Conservation (phyloP, 2,797 vertebrate species). For the Catharus ustulatus region DNA sequence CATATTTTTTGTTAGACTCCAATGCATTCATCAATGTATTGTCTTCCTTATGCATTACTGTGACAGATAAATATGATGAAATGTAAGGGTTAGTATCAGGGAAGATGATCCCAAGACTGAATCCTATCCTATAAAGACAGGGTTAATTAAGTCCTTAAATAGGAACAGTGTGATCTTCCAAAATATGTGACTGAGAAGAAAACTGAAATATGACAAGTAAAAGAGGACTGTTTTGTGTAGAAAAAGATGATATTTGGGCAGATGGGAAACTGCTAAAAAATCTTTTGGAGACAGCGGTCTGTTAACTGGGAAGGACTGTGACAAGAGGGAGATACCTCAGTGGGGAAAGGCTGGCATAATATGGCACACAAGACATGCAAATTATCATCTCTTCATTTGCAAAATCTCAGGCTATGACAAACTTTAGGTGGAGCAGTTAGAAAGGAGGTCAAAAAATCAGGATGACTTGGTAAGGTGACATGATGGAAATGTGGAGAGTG, state of each 20-base stretch:
- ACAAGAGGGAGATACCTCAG: background rate
- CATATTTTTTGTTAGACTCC: background rate
- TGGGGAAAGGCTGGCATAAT: background rate
- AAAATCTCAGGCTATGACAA: background rate
- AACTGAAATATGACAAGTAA: background rate
- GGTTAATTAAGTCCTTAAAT: background rate
- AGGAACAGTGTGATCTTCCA: background rate
- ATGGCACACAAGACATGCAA: background rate
- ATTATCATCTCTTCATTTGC: background rate
- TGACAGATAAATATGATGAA: background rate
- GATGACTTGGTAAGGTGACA: background rate
- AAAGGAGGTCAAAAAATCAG: background rate
- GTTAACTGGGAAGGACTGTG: background rate
- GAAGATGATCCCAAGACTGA: background rate
- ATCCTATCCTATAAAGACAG: background rate
- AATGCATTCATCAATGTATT: background rate
- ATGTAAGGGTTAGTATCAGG: background rate
- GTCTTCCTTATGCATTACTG: background rate
- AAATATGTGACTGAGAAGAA: background rate
- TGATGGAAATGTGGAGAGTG: background rate
- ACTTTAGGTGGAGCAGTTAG: background rate
- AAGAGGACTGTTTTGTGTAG: background rate
- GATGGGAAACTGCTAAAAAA: background rate
- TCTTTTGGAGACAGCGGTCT: background rate
- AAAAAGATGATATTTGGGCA: background rate